A percentile compares a stretch with the other conserved stretches of the same genome.
These are phyloP conservation scores for Phlogophora meticulosa DNA, from an alignment of 2,888 invertebrate genomes.

Conservation along the genomic window DNA sequence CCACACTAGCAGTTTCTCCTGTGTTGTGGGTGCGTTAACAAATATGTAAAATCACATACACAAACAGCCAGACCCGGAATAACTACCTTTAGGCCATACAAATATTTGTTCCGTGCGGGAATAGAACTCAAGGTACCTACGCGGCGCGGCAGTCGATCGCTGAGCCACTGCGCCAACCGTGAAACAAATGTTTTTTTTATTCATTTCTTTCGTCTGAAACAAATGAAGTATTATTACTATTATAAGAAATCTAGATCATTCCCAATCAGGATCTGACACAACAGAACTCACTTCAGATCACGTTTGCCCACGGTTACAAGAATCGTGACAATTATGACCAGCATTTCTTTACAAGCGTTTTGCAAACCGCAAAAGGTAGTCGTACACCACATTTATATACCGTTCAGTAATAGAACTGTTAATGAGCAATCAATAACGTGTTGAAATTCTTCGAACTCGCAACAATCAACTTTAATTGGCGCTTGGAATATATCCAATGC, in stretches of 20 bases:
- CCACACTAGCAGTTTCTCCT: too few relatives aligned
- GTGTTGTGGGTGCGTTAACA: too few relatives aligned
- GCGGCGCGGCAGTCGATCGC: too few relatives aligned
- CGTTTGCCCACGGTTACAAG: slow-evolving; percentile 15
- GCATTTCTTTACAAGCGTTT: slow-evolving; percentile 33
- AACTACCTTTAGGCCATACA: too few relatives aligned
- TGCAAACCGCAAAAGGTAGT: slow-evolving; percentile 11
- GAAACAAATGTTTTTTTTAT: too few relatives aligned
- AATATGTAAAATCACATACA: too few relatives aligned
- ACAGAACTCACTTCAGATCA: slow-evolving; percentile 4
- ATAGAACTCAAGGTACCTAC: too few relatives aligned
- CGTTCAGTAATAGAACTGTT: slow-evolving; percentile 34
- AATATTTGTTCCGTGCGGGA: too few relatives aligned
- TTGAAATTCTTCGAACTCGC: slow-evolving; percentile 30
- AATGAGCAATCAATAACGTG: slow-evolving; percentile 39
- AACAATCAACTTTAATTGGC: slow-evolving; percentile 6
- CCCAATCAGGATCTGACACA: neutral
- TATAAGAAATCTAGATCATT: neutral
- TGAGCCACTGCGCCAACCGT: too few relatives aligned
- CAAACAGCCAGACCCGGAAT: too few relatives aligned
- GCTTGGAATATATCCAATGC: neutral
- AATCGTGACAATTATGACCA: slow-evolving; percentile 40
- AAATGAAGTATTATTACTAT: too few relatives aligned
- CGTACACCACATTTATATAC: slow-evolving; percentile 4
- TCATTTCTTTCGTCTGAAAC: too few relatives aligned